These are phyloP conservation scores for Junonia oenone DNA, from an alignment of 2,888 invertebrate species.

Conservation along the genomic window DNA sequence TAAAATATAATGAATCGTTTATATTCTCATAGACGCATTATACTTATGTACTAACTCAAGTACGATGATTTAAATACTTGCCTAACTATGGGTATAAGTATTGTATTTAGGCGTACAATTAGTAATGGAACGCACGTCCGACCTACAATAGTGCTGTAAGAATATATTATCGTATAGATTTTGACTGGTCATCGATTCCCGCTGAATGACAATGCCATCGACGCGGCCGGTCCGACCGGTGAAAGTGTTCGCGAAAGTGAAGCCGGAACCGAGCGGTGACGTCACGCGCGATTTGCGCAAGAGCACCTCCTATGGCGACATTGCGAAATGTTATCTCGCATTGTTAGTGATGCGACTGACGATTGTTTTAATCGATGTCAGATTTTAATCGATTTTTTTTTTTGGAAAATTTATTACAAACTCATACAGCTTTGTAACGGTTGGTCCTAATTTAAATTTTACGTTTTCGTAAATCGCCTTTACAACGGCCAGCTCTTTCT, in stretches of 20 bases:
- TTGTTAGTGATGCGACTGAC: conserved; percentile 39
- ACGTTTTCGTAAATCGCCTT: conserved; percentile 8
- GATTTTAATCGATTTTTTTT: background rate
- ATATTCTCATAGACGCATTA: conserved; percentile 1
- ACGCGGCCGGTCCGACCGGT: conserved; percentile 51
- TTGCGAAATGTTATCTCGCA: conserved; percentile 64
- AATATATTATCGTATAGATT: conserved; percentile 47
- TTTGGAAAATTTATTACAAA: background rate
- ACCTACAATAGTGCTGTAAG: conserved; percentile 25
- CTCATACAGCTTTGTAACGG: background rate
- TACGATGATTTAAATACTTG: background rate
- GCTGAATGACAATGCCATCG: conserved; percentile 33
- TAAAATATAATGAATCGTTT: background rate
- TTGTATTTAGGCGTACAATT: background rate
- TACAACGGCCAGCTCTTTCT: conserved; percentile 19
- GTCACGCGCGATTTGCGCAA: conserved; percentile 72
- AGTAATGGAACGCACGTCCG: conserved; percentile 21
- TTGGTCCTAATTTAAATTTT: conserved; percentile 1
- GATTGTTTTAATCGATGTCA: background rate
- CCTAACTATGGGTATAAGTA: background rate
- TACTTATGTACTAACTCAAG: background rate
- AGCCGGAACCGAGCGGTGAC: conserved; percentile 71
- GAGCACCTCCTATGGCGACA: conserved; percentile 42
- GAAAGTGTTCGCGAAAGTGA: conserved; percentile 79
- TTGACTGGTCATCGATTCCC: conserved; percentile 31